Evolutionary conservation across 1,140 invertebrate species (phyloP).

Genomic region (Ganaspis sp.): DNA sequence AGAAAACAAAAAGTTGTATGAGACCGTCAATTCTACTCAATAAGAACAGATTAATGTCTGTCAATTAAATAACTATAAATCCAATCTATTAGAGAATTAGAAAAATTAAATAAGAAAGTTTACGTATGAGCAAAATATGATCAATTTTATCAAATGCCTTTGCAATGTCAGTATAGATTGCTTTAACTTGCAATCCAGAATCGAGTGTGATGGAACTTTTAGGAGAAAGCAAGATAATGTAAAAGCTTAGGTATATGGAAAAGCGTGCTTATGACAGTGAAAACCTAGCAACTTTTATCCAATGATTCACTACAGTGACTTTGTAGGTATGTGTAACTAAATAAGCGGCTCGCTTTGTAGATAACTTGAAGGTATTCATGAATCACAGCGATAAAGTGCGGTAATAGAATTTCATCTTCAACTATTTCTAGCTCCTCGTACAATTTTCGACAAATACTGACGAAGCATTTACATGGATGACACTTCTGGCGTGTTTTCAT

Average conservation of each 20-base stretch:
- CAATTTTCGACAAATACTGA: slow-evolving; percentile 6
- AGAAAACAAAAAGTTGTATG: too few species aligned
- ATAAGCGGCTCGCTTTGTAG: slow-evolving; percentile 12
- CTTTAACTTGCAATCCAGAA: too few species aligned
- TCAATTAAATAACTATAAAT: too few species aligned
- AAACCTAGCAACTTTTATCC: neutral
- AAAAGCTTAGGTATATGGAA: neutral
- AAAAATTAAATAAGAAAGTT: too few species aligned
- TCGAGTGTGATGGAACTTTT: neutral
- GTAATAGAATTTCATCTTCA: slow-evolving; percentile 27
- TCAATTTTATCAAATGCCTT: too few species aligned
- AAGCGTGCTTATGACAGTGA: neutral
- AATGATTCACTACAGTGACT: slow-evolving; percentile 9
- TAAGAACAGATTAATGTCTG: too few species aligned
- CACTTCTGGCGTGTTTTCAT: neutral
- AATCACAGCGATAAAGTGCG: slow-evolving; percentile 25
- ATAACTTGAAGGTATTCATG: slow-evolving; percentile 13
- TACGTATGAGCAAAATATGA: too few species aligned
- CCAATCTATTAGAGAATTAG: too few species aligned
- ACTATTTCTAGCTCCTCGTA: slow-evolving; percentile 19
- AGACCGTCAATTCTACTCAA: too few species aligned
- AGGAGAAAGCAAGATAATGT: neutral
- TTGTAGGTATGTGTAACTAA: neutral
- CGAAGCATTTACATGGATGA: slow-evolving; percentile 18
- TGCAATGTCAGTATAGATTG: too few species aligned